Conservation (phyloP, 2,888 invertebrate genomes). For the Drosophila koepferae region DNA sequence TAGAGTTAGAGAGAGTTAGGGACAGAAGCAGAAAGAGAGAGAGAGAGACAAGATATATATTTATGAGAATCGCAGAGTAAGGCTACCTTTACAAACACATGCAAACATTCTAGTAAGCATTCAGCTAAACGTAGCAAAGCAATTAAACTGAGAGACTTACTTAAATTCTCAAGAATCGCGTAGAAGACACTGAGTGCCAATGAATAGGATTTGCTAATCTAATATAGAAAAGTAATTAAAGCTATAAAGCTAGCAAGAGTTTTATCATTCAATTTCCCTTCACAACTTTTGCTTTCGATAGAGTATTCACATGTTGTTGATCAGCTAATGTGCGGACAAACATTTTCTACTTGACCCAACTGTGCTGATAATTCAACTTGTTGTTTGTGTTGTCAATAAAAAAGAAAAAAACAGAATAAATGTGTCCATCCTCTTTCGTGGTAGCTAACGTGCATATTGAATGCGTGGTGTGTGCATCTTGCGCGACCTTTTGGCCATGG, state of each 20-base stretch:
- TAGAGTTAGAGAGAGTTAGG: neutral
- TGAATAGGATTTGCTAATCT: neutral
- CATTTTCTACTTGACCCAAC: slow-evolving; percentile 25
- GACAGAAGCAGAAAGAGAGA: neutral
- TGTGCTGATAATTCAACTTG: slow-evolving; percentile 35
- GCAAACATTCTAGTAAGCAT: neutral
- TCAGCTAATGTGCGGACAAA: too few relatives aligned
- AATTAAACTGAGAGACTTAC: neutral
- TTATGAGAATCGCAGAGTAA: neutral
- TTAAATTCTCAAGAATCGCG: neutral
- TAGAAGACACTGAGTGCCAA: neutral
- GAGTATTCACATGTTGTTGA: slow-evolving; percentile 18
- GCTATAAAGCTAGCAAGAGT: too few relatives aligned
- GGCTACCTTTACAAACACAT: neutral
- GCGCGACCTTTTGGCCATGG: slow-evolving; percentile 70
- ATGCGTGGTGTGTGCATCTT: slow-evolving; percentile 66
- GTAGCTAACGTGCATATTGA: slow-evolving; percentile 65
- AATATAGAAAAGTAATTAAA: too few relatives aligned
- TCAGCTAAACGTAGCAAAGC: neutral
- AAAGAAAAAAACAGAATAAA: slow-evolving; percentile 53
- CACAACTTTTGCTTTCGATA: neutral
- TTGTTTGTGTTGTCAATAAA: slow-evolving; percentile 69
- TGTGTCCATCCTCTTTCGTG: slow-evolving; percentile 37
- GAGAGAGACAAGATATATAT: neutral
- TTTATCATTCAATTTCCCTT: neutral